These are phyloP conservation scores for Dione vanillae DNA, from an alignment of 2,888 invertebrate genomes.

Conservation along the genomic window DNA sequence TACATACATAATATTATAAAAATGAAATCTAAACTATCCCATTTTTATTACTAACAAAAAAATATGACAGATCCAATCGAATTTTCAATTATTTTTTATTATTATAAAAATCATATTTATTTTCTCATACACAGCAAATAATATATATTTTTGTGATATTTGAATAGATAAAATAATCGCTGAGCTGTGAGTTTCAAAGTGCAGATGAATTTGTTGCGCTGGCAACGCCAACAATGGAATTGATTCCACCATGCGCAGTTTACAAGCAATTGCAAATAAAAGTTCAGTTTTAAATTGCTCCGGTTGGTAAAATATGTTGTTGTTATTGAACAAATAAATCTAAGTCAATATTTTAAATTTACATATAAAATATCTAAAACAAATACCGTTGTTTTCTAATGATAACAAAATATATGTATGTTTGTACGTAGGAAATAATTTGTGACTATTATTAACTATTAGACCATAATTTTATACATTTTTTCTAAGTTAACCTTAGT, in stretches of 20 bases:
- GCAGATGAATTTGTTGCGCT: conserved; percentile 52
- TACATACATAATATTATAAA: too few species aligned
- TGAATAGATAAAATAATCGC: conserved; percentile 33
- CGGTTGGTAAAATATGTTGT: conserved; percentile 56
- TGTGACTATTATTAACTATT: too few species aligned
- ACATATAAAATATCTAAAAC: too few species aligned
- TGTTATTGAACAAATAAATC: conserved; percentile 47
- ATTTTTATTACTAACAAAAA: too few species aligned
- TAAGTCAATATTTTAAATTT: conserved; percentile 11
- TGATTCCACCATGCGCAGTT: conserved; percentile 67
- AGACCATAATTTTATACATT: too few species aligned
- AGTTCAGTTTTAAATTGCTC: conserved; percentile 67
- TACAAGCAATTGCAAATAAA: conserved; percentile 63
- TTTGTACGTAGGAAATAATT: too few species aligned
- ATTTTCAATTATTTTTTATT: too few species aligned
- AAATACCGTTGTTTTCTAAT: too few species aligned
- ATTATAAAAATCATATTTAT: neutral
- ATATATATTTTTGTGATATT: conserved; percentile 6
- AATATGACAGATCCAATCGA: too few species aligned
- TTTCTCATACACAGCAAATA: neutral
- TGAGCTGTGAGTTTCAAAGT: conserved; percentile 49
- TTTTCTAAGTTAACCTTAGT: too few species aligned
- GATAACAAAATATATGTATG: too few species aligned
- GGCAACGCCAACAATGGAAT: conserved; percentile 55
- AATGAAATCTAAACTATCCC: too few species aligned